phyloP scores from a whole-genome alignment of 2,888 invertebrate genomes.

The Portevinia maculata region DNA sequence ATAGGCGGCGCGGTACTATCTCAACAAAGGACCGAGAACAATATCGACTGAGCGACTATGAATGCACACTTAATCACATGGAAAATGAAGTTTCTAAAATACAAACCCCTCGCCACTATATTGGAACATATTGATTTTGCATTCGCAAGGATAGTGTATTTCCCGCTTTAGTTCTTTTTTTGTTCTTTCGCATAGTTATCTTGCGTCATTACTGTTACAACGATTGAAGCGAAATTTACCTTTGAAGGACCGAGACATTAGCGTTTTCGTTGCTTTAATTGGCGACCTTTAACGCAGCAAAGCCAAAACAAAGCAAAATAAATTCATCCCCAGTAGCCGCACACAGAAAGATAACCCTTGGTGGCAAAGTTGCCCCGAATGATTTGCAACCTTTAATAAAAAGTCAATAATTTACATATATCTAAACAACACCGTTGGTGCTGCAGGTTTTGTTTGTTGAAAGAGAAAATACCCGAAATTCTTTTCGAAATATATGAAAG shows the following conservation, averaged over 20 bases:
- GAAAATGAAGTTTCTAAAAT: constrained; percentile 64
- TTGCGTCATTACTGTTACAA: constrained; percentile 42
- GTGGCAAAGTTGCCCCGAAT: constrained; percentile 44
- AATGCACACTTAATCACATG: constrained; percentile 71
- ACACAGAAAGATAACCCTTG: constrained; percentile 46
- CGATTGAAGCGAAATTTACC: constrained; percentile 43
- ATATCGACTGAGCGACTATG: constrained; percentile 47
- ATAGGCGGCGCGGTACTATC: constrained; percentile 22
- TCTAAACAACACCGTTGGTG: constrained; percentile 43
- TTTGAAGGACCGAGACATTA: constrained; percentile 24
- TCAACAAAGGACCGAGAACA: constrained; percentile 36
- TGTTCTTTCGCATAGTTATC: constrained; percentile 38
- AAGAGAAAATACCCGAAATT: background rate
- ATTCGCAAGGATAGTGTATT: constrained; percentile 19
- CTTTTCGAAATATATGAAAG: constrained; percentile 25
- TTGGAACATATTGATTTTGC: constrained; percentile 19
- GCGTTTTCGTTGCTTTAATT: constrained; percentile 53
- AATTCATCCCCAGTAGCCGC: background rate
- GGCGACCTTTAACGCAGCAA: constrained; percentile 49
- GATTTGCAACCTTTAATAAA: constrained; percentile 67
- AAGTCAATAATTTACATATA: constrained; percentile 69
- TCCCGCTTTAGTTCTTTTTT: background rate
- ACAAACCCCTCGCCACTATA: background rate
- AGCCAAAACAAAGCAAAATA: constrained; percentile 21
- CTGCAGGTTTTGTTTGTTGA: background rate